Base-by-base conservation (phyloP, 1,140 invertebrate species). In the Aphelenchoides besseyi region DNA sequence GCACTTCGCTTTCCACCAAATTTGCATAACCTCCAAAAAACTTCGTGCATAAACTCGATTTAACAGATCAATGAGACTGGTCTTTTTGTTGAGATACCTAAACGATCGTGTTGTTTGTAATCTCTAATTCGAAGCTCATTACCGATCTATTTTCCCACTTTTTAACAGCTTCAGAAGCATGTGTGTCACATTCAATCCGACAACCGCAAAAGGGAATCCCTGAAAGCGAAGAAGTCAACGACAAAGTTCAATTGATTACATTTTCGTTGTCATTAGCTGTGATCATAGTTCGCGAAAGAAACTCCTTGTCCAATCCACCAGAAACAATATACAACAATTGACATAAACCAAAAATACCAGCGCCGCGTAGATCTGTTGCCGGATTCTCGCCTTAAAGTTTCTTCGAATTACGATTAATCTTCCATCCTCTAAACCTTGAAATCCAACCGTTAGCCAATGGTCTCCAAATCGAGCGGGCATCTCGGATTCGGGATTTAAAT, bases 301-400 rank as follows among this genome's bases (percentile, higher is more conserved):
- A 36, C 59, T 69, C 33, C 8, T 26, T 29, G 29, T 52, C 41
- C 18, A 69, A 29, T 18, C 68, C 68, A 68, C 48, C 41, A 26
- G 63, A 28, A 8, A 69, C 68, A 16, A 69, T 12, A 26, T 61
- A 69, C 18, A 69, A 36, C 9, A 69, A 35, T 35, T 69, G 68
- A 36, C 68, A 69, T 26, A 69, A 54, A 9, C 68, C 68, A 35
- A 69, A 69, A 5, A 69, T 30, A 30, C 68, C 68, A 12, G 41
- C 68, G 18, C 68, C 68, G 26, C 68, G 35, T 41, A 69, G 26
- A 26, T 69, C 68, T 28, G 59, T 69, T 8, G 68, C 93, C 1
- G 95, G 95, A 88, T 97, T 94, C 74, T 86, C 86, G 23, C 86
- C 86, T 75, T 83, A 36, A 76, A 37, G 28, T 48, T 59, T 18